Conservation (phyloP, 2,797 vertebrate genomes). For the Kryptolebias ocellatus region DNA sequence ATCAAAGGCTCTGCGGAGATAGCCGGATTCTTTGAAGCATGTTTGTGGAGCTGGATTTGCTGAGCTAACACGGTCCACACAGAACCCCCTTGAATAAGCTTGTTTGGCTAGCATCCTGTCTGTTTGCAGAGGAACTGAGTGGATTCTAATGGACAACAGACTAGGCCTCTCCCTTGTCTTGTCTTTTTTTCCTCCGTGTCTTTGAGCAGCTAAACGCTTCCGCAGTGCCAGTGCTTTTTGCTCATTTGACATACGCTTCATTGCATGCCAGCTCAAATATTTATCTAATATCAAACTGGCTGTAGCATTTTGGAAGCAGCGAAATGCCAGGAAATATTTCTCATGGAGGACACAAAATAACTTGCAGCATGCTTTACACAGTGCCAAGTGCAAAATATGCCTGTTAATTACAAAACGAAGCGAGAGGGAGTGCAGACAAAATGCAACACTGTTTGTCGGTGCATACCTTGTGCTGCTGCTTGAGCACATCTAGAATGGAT, state of each 20-base stretch:
- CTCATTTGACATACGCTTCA: slow-evolving; percentile 76
- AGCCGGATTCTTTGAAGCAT: slow-evolving; percentile 89
- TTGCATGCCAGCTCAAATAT: slow-evolving; percentile 88
- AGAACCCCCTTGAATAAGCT: slow-evolving; percentile 84
- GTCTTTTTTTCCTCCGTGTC: slow-evolving; percentile 54
- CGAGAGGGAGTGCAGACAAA: slow-evolving; percentile 65
- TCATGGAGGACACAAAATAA: slow-evolving; percentile 68
- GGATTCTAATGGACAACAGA: slow-evolving; percentile 86
- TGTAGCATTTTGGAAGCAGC: slow-evolving; percentile 77
- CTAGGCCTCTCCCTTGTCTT: slow-evolving; percentile 68
- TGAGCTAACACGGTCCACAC: slow-evolving; percentile 86
- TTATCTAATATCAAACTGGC: slow-evolving; percentile 84
- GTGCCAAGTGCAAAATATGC: slow-evolving; percentile 72
- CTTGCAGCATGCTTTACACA: slow-evolving; percentile 54
- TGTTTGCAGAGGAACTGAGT: slow-evolving; percentile 91
- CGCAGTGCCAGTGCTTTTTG: slow-evolving; percentile 65
- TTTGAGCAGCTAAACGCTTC: slow-evolving; percentile 66
- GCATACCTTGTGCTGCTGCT: slow-evolving; percentile 61
- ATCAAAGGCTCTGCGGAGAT: slow-evolving; percentile 89
- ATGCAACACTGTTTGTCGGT: slow-evolving; percentile 45
- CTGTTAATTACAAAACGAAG: slow-evolving; percentile 73
- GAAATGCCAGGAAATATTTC: slow-evolving; percentile 72
- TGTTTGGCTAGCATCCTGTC: slow-evolving; percentile 91
- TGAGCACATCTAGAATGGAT: slow-evolving; percentile 33
- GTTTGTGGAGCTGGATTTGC: slow-evolving; percentile 89